Evolutionary conservation across 1,140 invertebrate genomes (phyloP).

Genomic region (Saccostrea echinata): DNA sequence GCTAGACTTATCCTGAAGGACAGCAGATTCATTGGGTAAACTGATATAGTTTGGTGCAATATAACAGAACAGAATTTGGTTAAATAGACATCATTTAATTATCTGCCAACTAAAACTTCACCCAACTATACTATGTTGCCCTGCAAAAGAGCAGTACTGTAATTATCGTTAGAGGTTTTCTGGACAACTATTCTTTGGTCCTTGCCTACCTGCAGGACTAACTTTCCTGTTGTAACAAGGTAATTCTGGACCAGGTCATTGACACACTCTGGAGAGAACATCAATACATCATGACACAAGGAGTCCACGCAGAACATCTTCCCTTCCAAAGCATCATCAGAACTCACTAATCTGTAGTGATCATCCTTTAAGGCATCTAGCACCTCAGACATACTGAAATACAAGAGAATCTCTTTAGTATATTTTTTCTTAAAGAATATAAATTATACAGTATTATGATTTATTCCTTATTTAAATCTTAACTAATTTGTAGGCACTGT

Average conservation of each 20-base stretch:
- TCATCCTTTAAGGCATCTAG: conserved; percentile 68
- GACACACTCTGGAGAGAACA: conserved; percentile 65
- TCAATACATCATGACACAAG: conserved; percentile 72
- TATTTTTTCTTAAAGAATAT: too few relatives aligned
- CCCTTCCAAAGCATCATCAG: conserved; percentile 54
- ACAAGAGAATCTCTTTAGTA: background rate
- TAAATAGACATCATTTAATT: background rate
- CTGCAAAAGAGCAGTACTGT: too few relatives aligned
- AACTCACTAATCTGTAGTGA: conserved; percentile 56
- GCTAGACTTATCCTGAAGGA: conserved; percentile 75
- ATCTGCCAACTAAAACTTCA: background rate
- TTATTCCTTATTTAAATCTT: too few relatives aligned
- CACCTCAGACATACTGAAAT: conserved; percentile 65
- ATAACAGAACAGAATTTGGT: background rate
- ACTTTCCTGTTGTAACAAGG: conserved; percentile 59
- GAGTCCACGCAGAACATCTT: conserved; percentile 66
- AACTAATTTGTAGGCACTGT: too few relatives aligned
- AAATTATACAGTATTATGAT: too few relatives aligned
- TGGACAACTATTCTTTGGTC: background rate
- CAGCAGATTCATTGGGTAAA: background rate
- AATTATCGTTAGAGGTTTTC: too few relatives aligned
- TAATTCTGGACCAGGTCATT: conserved; percentile 61
- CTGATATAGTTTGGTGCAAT: too few relatives aligned
- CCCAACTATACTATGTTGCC: too few relatives aligned
- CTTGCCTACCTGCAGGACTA: conserved; percentile 68